Conservation (phyloP, 1,140 invertebrate genomes). For the Drosophila parabipectinata region DNA sequence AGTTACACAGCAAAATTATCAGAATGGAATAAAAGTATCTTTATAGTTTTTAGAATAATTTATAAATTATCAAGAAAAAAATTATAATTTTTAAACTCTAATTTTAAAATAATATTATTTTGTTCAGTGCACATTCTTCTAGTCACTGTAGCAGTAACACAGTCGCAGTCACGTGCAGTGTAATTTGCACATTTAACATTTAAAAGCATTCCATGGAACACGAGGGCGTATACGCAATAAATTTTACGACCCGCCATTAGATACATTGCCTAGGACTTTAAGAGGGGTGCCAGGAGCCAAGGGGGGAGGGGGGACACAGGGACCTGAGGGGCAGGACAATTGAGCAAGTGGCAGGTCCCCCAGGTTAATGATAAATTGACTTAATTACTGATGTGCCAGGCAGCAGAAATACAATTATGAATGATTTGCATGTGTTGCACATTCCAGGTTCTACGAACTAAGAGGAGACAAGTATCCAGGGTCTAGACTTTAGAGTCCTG, state of each 20-base stretch:
- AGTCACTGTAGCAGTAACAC: conserved; percentile 46
- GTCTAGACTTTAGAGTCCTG: too few species aligned
- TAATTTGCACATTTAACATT: conserved; percentile 80
- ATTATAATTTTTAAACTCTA: neutral
- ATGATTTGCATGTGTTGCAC: conserved; percentile 59
- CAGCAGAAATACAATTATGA: conserved; percentile 65
- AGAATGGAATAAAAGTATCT: too few species aligned
- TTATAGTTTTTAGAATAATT: neutral
- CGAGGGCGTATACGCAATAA: conserved; percentile 79
- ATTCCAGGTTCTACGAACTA: neutral
- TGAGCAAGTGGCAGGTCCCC: conserved; percentile 27
- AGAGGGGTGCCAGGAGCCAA: too few species aligned
- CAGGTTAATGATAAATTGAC: conserved; percentile 78
- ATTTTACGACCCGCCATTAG: conserved; percentile 79
- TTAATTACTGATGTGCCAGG: conserved; percentile 78
- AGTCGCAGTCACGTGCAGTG: conserved; percentile 70
- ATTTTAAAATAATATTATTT: neutral
- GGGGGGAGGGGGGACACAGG: neutral
- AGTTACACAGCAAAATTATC: too few species aligned
- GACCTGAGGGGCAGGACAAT: neutral
- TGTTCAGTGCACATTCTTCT: conserved; percentile 8
- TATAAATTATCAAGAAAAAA: too few species aligned
- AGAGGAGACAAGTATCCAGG: neutral
- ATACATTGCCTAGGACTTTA: conserved; percentile 50
- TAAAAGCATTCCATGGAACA: conserved; percentile 71